Percentiles rank a stretch among this genome's conserved stretches.
Evolutionary conservation across 2,888 invertebrate species (phyloP).

Genomic region (Zaprionus bogoriensis): DNA sequence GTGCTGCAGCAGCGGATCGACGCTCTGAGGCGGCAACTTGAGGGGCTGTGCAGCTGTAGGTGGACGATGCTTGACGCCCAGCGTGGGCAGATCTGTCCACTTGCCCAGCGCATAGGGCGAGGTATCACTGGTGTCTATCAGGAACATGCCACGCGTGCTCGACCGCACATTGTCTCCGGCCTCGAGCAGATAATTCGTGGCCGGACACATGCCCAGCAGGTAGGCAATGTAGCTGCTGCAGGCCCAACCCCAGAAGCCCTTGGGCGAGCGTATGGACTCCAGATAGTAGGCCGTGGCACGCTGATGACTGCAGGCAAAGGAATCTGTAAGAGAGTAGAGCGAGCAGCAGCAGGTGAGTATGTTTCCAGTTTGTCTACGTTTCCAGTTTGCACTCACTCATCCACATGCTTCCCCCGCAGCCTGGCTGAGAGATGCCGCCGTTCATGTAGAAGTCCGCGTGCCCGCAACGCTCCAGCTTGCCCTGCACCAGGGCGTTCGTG

Average conservation of each 20-base stretch:
- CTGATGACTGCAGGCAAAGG: constrained; percentile 87
- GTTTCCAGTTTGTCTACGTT: no score
- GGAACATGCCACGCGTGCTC: constrained; percentile 84
- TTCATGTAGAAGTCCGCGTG: constrained; percentile 89
- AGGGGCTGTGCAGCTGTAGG: constrained; percentile 27
- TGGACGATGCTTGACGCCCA: constrained; percentile 62
- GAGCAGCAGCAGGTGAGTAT: no score
- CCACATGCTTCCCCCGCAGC: constrained; percentile 84
- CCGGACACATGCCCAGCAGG: constrained; percentile 85
- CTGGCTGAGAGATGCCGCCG: constrained; percentile 88
- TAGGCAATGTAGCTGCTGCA: constrained; percentile 85
- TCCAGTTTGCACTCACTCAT: constrained; percentile 26
- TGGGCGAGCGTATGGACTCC: constrained; percentile 86
- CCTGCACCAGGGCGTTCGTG: constrained; percentile 88
- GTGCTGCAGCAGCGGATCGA: constrained; percentile 75
- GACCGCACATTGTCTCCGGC: constrained; percentile 84
- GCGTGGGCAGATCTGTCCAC: constrained; percentile 83
- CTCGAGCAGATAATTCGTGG: constrained; percentile 82
- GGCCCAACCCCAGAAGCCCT: constrained; percentile 87
- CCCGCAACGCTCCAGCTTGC: constrained; percentile 86
- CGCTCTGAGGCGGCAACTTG: constrained; percentile 42
- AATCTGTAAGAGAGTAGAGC: constrained; percentile 79
- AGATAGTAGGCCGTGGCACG: constrained; percentile 86
- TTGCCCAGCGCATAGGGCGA: constrained; percentile 86
- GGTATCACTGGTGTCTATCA: constrained; percentile 84